These are phyloP conservation scores for Danaus plexippus DNA, from an alignment of 1,140 invertebrate genomes.

Conservation along the genomic window DNA sequence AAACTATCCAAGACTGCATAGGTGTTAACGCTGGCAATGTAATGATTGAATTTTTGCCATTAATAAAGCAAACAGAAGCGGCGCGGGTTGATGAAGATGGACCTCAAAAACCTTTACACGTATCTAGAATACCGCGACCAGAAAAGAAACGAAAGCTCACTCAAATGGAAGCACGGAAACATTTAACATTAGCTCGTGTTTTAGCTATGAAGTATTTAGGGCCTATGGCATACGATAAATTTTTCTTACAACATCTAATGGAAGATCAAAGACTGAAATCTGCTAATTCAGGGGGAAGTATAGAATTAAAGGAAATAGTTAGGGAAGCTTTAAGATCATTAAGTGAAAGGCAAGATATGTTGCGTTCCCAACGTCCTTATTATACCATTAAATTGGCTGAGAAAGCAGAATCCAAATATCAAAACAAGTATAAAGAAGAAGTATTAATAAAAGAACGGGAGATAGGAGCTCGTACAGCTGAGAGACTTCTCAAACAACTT, in stretches of 20 bases:
- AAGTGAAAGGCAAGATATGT: slow-evolving; percentile 66
- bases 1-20: slow-evolving; percentile 65
- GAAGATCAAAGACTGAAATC: slow-evolving; percentile 58
- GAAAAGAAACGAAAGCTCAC: slow-evolving; percentile 48
- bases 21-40: slow-evolving; percentile 56
- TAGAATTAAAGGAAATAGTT: slow-evolving; percentile 51
- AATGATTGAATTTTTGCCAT: slow-evolving; percentile 58
- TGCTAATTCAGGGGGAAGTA: slow-evolving; percentile 64
- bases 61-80: slow-evolving; percentile 56
- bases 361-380: slow-evolving; percentile 69
- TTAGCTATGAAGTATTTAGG: slow-evolving; percentile 72
- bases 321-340: slow-evolving; percentile 64
- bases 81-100: slow-evolving; percentile 39
- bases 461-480: slow-evolving; percentile 58
- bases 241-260: slow-evolving; percentile 64
- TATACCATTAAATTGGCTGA: slow-evolving; percentile 72
- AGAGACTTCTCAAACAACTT: slow-evolving; percentile 59
- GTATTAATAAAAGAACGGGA: slow-evolving; percentile 59
- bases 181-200: slow-evolving; percentile 63
- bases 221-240: slow-evolving; percentile 72
- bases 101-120: slow-evolving; percentile 38
- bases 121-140: slow-evolving; percentile 52
- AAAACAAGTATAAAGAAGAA: slow-evolving; percentile 59
- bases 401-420: slow-evolving; percentile 60
- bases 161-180: slow-evolving; percentile 64